Base-by-base conservation (phyloP, 2,888 invertebrate genomes). In the Eilema sororculum region DNA sequence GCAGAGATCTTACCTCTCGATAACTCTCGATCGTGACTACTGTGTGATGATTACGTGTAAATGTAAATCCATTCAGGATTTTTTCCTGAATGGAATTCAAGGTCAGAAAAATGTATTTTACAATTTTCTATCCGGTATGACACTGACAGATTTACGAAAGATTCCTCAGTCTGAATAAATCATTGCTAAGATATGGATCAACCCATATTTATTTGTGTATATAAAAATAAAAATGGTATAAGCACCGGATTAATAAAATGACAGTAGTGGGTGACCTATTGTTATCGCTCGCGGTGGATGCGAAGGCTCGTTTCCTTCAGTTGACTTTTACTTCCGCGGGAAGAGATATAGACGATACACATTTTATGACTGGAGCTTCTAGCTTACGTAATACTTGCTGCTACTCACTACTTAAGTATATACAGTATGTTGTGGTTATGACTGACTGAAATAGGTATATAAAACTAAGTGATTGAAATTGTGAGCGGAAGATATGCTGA, bases 221-320 rank as follows among this genome's bases (percentile, higher is more conserved):
- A 20, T 52, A 52, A 52, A 46, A 52, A 52, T 52, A 52, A 52
- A 52, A 52, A 52, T n/a, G n/a, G 6, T 8, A n/a, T 65, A 33
- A 65, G 22, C n/a, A 56, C 65, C 56, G 56, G 65, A 56, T 65
- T 65, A 65, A 65, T 65, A 65, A 65, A 65, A 46, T 67, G 67
- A 60, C 60, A 67, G 25, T 20, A 41, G 46, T 41, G 59, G 65
- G 58, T 20, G 25, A 25, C 30, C 60, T 60, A 60, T 67, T 67
- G 67, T 67, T 67, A 46, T 46, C 41, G 46, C 28, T 10, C 28
- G 28, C 46, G 59, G 58, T 28, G 25, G 41, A 46, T 60, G 33
- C 46, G 59, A 60, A 22, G 67, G 46, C 20, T 60, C 28, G 67
- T 46, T 67, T 41, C 67, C 67, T 46, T 67, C 60, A n/a, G 67